A percentile compares a stretch with the other conserved stretches of the same genome.
Evolutionary conservation across 2,888 invertebrate genomes (phyloP).

Genomic region (Xanthorhoe spadicearia): DNA sequence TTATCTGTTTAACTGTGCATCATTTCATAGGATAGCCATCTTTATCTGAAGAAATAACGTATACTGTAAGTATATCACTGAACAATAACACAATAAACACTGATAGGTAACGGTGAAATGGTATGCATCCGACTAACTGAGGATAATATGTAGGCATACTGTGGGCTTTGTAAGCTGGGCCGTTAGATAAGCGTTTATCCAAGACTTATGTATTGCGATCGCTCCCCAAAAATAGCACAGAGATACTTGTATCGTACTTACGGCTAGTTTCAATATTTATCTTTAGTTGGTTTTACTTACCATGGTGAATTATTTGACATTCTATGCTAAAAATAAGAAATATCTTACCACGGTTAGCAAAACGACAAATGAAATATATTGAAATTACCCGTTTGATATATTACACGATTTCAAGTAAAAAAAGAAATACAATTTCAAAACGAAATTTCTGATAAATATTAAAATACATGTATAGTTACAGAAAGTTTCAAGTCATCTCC

Average conservation of each 20-base stretch:
- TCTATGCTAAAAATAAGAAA: too few species aligned
- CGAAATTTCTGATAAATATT: neutral
- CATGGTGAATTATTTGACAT: too few species aligned
- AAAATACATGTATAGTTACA: neutral
- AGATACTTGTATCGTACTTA: neutral
- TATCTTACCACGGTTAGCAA: too few species aligned
- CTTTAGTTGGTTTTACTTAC: too few species aligned
- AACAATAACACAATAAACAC: constrained; percentile 84
- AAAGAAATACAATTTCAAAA: neutral
- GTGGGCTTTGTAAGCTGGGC: constrained; percentile 56
- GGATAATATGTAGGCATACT: constrained; percentile 52
- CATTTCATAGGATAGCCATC: constrained; percentile 90
- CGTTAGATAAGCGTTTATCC: constrained; percentile 14
- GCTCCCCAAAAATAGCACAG: neutral
- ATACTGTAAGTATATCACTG: constrained; percentile 85
- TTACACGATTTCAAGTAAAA: too few species aligned
- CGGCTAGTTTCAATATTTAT: too few species aligned
- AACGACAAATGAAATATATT: too few species aligned
- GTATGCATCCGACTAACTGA: constrained; percentile 40
- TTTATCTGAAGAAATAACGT: constrained; percentile 85
- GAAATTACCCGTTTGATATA: too few species aligned
- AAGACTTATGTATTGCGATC: neutral
- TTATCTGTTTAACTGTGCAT: constrained; percentile 91
- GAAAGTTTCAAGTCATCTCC: neutral
- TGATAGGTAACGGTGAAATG: constrained; percentile 66